Base-by-base conservation (phyloP, 2,797 vertebrate species). In the Clarias laeviceps region DNA sequence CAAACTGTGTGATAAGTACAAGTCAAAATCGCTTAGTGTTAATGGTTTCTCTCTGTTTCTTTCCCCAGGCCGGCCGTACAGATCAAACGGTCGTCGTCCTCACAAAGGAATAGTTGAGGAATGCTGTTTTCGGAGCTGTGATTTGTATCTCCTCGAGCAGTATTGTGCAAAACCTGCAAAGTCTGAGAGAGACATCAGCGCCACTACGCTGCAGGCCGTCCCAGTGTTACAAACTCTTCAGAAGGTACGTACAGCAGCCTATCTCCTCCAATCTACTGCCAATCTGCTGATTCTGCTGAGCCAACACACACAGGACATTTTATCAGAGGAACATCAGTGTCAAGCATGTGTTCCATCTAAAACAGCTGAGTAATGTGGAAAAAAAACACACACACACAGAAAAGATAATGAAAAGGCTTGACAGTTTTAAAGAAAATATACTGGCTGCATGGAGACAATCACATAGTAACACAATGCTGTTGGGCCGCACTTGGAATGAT, bases 91-190 rank as follows among this genome's bases (percentile, higher is more conserved):
- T 34, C 93, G 95, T 8, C 93, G 96, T 80, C 90, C 94, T 87
- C 95, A 94, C 90, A 92, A 92, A 80, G 96, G 96, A 8, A 97
- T 97, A 0, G 96, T 97, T 85, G 96, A 97, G 61, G 96, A 97
- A 84, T 97, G 96, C 82, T 97, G 96, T 90, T 97, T 97, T 92
- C 94, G 95, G 84, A 96, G 96, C 90, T 97, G 96, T 0, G 95
- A 96, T 90, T 91, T 97, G 91, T 93, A 93, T 87, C 95, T 97
- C 8, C 92, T 97, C 91, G 95, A 97, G 92, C 96, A 95, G 7
- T 97, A 97, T 93, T 97, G 96, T 0, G 96, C 96, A 80, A 95
- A 95, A 91, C 96, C 96, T 0, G 93, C 94, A 91, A 97, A 97
- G 94, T 96, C 96, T 0, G 96, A 96, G 90, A 93, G 96, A 6